A percentile compares a stretch with the other conserved stretches of the same genome.
These are phyloP conservation scores for Todiramphus saurophagus DNA, from an alignment of 2,113 vertebrate species.

Conservation along the genomic window DNA sequence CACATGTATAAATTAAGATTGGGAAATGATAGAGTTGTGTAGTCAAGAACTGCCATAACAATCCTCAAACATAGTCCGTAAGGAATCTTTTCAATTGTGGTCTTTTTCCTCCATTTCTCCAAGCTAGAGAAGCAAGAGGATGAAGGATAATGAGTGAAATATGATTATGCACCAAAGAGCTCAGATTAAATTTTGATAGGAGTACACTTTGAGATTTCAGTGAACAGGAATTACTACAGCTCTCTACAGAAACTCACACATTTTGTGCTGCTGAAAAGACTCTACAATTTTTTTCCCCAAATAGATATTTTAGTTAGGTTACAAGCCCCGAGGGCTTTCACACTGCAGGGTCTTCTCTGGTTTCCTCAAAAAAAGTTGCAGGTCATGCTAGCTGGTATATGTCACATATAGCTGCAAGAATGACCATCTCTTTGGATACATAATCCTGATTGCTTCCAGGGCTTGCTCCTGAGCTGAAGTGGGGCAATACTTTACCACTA, in stretches of 20 bases:
- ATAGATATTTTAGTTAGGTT: conserved; percentile 11
- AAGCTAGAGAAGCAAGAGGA: background rate
- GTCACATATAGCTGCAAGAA: background rate
- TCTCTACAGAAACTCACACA: background rate
- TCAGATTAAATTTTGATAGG: conserved; percentile 54
- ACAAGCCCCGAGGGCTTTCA: background rate
- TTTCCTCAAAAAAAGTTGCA: conserved; percentile 52
- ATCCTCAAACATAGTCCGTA: background rate
- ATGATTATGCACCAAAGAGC: conserved; percentile 38
- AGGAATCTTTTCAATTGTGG: background rate
- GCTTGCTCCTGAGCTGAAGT: background rate
- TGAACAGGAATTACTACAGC: conserved; percentile 26
- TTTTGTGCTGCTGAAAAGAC: conserved; percentile 26
- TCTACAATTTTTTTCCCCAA: background rate
- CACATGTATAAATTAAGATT: background rate
- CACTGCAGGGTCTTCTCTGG: background rate
- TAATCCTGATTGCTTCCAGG: background rate
- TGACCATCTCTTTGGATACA: background rate
- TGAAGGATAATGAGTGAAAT: conserved; percentile 57
- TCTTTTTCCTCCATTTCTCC: background rate
- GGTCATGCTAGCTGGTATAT: background rate
- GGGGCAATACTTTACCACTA: background rate
- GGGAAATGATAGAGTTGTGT: background rate
- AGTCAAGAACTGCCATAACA: background rate
- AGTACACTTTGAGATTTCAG: background rate